Evolutionary conservation across 1,140 invertebrate genomes (phyloP), one percentile per base, ranked within the genome.

Genomic region (Danaus melanippus): DNA sequence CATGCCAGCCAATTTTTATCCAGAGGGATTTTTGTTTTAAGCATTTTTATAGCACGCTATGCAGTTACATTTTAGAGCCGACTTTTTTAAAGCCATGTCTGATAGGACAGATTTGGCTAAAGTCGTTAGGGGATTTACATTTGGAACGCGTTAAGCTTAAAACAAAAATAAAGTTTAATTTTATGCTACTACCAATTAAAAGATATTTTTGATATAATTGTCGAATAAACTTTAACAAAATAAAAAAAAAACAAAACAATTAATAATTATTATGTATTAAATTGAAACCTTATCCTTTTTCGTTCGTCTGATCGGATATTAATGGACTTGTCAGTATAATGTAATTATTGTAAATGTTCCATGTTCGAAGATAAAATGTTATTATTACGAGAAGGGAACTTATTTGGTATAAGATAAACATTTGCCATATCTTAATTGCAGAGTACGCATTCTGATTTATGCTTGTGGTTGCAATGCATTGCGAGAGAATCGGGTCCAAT

Each of bases 301-400:
- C 4, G n/a, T 64, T 47, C 12, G 11, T 64, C 58, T 59, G 67
- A 77, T 77, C 65, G 62, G 64, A 75, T 74, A 83, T 79, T 79
- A 79, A 80, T 79, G 67, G 71, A 54, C 66, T 68, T 75, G 79
- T 79, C 78, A 79, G 58, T 71, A 68, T 76, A 71, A 79, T 79
- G 73, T 84, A 78, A 79, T 84, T 81, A 81, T 84, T 74, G 81
- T 84, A 81, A 81, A 81, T 79, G 77, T 71, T 67, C 69, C 51
- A 46, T 61, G 72, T 73, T 71, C 49, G 43, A 53, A 72, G 74
- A 81, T 79, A 78, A 83, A 79, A 76, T 71, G 66, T 75, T 76
- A 76, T 78, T 80, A 78, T 75, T 68, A 48, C 54, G 56, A 53
- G 58, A 66, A 68, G 50, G 58, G 56, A 71, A 69, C 68, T 73